Base-by-base conservation (phyloP, 2,797 vertebrate genomes). In the Heteromormyrus szaboi region DNA sequence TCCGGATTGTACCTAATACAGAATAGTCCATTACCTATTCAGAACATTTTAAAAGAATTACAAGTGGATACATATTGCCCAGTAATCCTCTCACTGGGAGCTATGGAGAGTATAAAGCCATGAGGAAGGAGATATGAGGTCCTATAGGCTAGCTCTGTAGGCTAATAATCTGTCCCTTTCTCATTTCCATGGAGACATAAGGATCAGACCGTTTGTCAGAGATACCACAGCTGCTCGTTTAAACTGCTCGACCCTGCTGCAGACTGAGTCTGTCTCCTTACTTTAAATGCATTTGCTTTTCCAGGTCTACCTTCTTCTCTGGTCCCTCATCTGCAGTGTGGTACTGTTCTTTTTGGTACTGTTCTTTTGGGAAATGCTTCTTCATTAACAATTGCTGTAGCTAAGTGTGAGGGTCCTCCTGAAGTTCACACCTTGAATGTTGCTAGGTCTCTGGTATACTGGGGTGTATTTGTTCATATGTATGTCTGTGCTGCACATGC, bases 261-360 rank as follows among this genome's bases (percentile, higher is more conserved):
- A 68, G 14, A 46, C 41, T 12, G 29, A 46, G 46, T 88, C 88
- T 29, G 89, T 93, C 95, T 94, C 95, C 94, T 94, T 95, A 94
- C 93, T 93, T 91, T 94, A 94, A 96, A 95, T 96, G 93, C 94
- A 95, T 95, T 92, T 92, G 88, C 89, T 89, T 89, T 93, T 90
- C 90, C 92, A 93, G n/a, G 11, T 51, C 96, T 95, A 95, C 93
- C 94, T 96, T 96, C 94, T 95, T 94, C 95, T 93, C 94, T 91
- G 93, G 7, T 22, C 41, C 76, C 41, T 81, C 41, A 46, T n/a
- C 41, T 22, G 37, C 76, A 81, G 41, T 81, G 41, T 81, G 19
- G 19, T 22, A 11, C 76, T 81, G 41, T 46, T 46, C 76, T 81
- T 81, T 46, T 81, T 81, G 41, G 19, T 22, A 0, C 76, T 81